phyloP scores from a whole-genome alignment of 2,888 invertebrate species.

The Monoplex corrugatus region DNA sequence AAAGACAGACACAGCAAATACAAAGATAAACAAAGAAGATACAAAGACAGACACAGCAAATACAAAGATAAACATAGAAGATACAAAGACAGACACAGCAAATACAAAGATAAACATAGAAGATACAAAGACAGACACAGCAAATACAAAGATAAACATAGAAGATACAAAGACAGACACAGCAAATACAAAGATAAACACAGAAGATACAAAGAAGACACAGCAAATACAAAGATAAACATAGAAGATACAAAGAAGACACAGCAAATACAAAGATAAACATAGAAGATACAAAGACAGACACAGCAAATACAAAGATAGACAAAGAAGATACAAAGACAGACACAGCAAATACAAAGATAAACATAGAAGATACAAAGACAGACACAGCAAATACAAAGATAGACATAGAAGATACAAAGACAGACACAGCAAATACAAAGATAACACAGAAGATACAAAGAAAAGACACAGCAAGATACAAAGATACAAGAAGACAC shows the following conservation, averaged over 20 bases:
- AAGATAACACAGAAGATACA: conserved; percentile 7
- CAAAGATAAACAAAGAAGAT: neutral
- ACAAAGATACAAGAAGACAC: too few species aligned
- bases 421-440: neutral
- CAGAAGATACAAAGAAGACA: neutral
- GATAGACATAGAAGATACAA: too few species aligned
- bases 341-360: neutral
- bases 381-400: too few species aligned
- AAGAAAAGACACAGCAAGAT: conserved; percentile 23
- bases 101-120: too few species aligned
- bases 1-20: neutral
- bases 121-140: too few species aligned
- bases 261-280: neutral
- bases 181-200: too few species aligned
- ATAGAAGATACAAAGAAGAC: too few species aligned
- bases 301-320: neutral
- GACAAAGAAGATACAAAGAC: neutral
- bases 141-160: too few species aligned
- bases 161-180: too few species aligned
- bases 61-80: neutral
- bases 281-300: neutral
- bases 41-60: neutral
- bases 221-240: neutral
- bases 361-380: neutral
- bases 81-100: too few species aligned